A percentile compares a stretch with the other conserved stretches of the same genome.
These are phyloP conservation scores for Takifugu flavidus DNA, from an alignment of 2,113 vertebrate species.

Conservation along the genomic window DNA sequence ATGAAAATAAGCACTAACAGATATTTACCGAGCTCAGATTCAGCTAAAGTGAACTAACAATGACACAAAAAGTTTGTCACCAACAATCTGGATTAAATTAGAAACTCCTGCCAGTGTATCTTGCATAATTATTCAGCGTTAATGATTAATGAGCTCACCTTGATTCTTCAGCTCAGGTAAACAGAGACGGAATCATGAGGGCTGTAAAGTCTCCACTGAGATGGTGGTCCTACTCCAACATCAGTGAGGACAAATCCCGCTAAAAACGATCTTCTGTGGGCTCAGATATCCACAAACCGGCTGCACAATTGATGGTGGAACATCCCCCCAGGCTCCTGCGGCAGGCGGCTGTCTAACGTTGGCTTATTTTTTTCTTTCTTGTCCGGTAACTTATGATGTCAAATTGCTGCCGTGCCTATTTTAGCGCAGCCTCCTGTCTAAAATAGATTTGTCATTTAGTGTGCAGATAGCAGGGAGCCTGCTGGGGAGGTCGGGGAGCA, in stretches of 20 bases:
- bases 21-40: not conserved
- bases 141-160: conserved; percentile 47
- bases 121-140: not conserved
- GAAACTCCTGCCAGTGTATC: not conserved
- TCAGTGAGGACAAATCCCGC: conserved; percentile 1
- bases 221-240: conserved; percentile 22
- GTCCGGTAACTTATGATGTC: conserved; percentile 66
- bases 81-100: not conserved
- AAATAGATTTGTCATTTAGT: conserved; percentile 88
- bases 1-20: too few relatives aligned
- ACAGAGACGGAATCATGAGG: conserved; percentile 36
- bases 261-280: conserved; percentile 38
- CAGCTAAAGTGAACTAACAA: not conserved
- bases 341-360: conserved; percentile 52
- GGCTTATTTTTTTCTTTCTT: conserved; percentile 65
- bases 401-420: conserved; percentile 73
- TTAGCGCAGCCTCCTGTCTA: conserved; percentile 79
- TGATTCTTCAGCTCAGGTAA: conserved; percentile 52
- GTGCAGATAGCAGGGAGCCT: conserved; percentile 61
- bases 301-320: conserved; percentile 55
- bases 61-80: not conserved
- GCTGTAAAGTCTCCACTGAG: conserved; percentile 5
- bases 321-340: conserved; percentile 64
- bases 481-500: conserved; percentile 13
- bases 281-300: conserved; percentile 53